Percentiles rank a stretch among this genome's conserved stretches.
These are phyloP conservation scores for Tylochromis polylepis DNA, from an alignment of 2,113 vertebrate genomes.

Conservation along the genomic window DNA sequence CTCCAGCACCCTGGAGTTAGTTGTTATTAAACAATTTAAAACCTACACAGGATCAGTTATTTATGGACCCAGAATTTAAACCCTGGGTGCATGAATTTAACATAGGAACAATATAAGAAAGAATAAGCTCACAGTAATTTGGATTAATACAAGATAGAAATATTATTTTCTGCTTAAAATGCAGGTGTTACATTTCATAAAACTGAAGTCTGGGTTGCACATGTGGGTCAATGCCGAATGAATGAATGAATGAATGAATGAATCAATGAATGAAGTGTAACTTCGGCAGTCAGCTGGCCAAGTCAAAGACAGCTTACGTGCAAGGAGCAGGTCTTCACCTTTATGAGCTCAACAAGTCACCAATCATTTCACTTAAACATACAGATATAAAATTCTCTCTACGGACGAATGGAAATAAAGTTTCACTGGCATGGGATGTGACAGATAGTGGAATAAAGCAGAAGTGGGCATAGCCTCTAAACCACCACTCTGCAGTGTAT, in stretches of 20 bases:
- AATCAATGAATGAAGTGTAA: background rate
- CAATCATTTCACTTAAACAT: background rate
- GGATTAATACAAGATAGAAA: background rate
- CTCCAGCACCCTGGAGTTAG: background rate
- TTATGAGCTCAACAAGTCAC: background rate
- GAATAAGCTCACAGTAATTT: background rate
- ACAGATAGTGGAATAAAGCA: no score
- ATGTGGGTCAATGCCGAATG: background rate
- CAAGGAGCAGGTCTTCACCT: constrained; percentile 15
- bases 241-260: background rate
- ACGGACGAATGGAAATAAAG: rapidly evolving
- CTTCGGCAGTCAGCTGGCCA: background rate
- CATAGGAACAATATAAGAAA: background rate
- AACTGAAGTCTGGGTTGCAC: background rate
- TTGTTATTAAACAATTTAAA: background rate
- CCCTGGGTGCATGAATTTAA: background rate
- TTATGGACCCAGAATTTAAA: background rate
- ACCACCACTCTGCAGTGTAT: background rate
- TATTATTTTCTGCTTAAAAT: background rate
- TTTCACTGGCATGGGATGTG: background rate
- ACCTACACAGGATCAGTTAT: background rate
- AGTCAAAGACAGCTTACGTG: background rate
- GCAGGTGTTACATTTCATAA: background rate
- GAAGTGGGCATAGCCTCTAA: rapidly evolving
- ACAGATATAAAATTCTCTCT: background rate